Evolutionary conservation across 1,140 invertebrate species (phyloP).

Genomic region (Brachionus sp.): DNA sequence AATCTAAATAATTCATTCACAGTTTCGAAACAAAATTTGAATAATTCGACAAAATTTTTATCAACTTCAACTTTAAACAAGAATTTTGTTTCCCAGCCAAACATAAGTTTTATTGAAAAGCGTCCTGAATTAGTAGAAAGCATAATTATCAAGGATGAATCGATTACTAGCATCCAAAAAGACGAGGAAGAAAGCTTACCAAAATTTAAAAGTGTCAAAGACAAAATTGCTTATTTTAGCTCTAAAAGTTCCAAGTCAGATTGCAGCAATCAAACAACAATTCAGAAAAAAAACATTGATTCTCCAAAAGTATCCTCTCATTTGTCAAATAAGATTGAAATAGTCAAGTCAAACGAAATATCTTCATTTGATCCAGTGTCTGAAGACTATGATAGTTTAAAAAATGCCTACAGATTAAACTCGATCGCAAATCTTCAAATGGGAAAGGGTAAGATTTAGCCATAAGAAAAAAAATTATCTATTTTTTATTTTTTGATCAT

Average conservation of each 20-base stretch:
- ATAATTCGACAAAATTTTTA: not conserved
- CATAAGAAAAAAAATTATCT: not conserved
- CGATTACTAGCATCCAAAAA: not conserved
- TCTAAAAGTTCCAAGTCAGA: not conserved
- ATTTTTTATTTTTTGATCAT: not conserved
- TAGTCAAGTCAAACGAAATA: not conserved
- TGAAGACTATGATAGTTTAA: constrained; percentile 27
- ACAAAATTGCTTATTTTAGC: constrained; percentile 38
- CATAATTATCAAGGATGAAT: constrained; percentile 11
- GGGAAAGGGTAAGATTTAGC: not conserved
- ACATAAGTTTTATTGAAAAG: constrained; percentile 12
- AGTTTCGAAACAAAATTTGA: not conserved
- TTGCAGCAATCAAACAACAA: not conserved
- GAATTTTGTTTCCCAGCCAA: not conserved
- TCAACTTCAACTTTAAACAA: constrained; percentile 28
- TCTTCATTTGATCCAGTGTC: not conserved
- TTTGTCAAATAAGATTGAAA: not conserved
- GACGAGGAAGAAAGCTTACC: not conserved
- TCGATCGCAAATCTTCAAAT: not conserved
- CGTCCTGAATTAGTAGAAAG: not conserved
- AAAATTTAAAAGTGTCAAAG: constrained; percentile 10
- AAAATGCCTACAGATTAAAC: constrained; percentile 19
- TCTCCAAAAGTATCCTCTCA: not conserved
- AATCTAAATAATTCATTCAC: not conserved
- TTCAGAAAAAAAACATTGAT: not conserved